Evolutionary conservation across 2,113 vertebrate genomes (phyloP).

Genomic region (Melanostigma gelatinosum): DNA sequence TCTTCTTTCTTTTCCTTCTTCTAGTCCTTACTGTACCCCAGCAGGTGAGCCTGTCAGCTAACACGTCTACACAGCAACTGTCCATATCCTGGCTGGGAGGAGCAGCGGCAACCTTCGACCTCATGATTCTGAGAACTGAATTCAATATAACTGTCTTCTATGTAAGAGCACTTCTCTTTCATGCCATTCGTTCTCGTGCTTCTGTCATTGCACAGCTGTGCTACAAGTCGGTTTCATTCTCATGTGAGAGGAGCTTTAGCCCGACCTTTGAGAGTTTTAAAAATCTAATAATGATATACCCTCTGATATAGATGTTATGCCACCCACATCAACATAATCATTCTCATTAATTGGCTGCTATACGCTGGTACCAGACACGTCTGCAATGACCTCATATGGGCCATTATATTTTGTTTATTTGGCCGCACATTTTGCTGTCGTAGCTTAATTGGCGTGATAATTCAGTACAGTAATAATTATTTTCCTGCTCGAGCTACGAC

Average conservation of each 20-base stretch:
- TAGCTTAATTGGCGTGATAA: neutral
- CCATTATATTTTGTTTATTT: neutral
- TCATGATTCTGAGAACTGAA: slow-evolving; percentile 80
- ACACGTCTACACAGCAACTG: slow-evolving; percentile 60
- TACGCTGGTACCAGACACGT: neutral
- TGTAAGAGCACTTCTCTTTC: slow-evolving; percentile 59
- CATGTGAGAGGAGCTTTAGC: neutral
- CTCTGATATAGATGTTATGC: neutral
- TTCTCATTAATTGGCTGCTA: neutral
- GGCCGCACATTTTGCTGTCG: neutral
- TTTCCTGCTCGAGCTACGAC: slow-evolving; percentile 13
- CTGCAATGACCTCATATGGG: too few species aligned
- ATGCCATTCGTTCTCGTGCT: neutral
- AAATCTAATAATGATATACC: neutral
- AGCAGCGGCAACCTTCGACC: slow-evolving; percentile 68
- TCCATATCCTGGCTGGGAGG: slow-evolving; percentile 78
- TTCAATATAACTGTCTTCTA: slow-evolving; percentile 73
- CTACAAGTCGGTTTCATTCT: neutral
- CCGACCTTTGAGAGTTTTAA: neutral
- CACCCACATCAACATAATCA: neutral
- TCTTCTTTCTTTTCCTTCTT: neutral
- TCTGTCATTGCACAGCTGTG: neutral
- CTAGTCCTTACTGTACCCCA: slow-evolving; percentile 69
- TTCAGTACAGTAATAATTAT: neutral
- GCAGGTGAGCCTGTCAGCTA: slow-evolving; percentile 60